Evolutionary conservation across 2,888 invertebrate species (phyloP), one percentile per base, ranked within the genome.

Genomic region (Minunthozetes semirufus): DNA sequence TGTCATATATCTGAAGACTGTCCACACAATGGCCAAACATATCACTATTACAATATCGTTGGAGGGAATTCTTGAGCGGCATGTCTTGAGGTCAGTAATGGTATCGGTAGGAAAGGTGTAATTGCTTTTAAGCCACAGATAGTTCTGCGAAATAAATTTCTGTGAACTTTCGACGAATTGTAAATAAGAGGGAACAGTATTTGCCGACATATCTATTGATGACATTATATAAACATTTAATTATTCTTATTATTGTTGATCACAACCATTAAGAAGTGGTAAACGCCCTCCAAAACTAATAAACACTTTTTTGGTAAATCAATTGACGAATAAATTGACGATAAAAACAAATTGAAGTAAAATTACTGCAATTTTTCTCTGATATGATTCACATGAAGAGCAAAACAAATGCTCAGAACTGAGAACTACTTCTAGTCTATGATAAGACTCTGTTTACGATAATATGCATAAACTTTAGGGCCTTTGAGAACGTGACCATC

Each of bases 391-490:
- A n/a, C n/a, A 48, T 48, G 15, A 48, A 17, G 15, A 48, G 48
- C 48, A 48, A 48, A 48, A 48, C 48, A 48, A 48, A 48, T 3
- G 13, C 48, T 48, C 48, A 13, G 13, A 48, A 17, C 48, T 48
- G 25, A 11, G 25, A 56, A 48, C 17, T 3, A n/a, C 42, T n/a
- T n/a, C n/a, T 6, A 33, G 33, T 9, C 33, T 6, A 33, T 19
- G 53, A 53, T 53, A 53, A 53, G 53, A 53, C n/a, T 53, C 19
- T 53, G 53, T 53, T 53, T 53, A 53, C 53, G 53, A 53, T 19
- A 53, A 19, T 53, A 53, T 53, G 53, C 53, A 19, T 53, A n/a
- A 19, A n/a, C 53, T n/a, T 53, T n/a, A 6, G 19, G 19, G n/a
- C 15, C 53, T 8, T 53, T n/a, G 19, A 53, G 53, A 53, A 53